These are phyloP conservation scores for Leptoclinus maculatus DNA, from an alignment of 2,797 vertebrate genomes.

Conservation along the genomic window DNA sequence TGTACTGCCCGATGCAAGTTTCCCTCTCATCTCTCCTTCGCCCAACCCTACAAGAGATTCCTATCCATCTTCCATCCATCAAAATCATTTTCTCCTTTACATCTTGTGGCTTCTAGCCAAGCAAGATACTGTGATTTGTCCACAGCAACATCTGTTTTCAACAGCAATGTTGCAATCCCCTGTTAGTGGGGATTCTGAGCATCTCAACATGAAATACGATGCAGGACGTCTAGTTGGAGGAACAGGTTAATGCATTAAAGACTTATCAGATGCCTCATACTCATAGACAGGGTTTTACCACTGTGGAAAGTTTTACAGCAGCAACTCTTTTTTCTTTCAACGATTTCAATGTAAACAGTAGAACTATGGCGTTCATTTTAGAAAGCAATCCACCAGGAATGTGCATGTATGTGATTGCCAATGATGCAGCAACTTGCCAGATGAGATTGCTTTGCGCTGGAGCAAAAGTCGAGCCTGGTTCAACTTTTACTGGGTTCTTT, in stretches of 20 bases:
- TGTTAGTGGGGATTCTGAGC: background rate
- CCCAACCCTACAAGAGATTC: background rate
- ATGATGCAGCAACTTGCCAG: background rate
- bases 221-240: background rate
- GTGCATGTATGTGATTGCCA: background rate
- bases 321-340: background rate
- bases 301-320: background rate
- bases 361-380: background rate
- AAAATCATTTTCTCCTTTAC: background rate
- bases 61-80: background rate
- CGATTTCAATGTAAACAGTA: background rate
- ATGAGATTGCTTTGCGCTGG: background rate
- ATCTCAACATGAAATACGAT: no score
- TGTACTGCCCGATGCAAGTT: background rate
- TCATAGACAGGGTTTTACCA: background rate
- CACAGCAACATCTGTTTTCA: background rate
- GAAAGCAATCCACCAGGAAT: background rate
- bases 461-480: background rate
- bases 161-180: background rate
- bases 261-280: no score
- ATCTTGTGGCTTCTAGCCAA: background rate
- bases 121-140: no score
- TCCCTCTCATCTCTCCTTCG: background rate
- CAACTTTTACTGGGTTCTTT: background rate
- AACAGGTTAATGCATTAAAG: background rate